A percentile compares a stretch with the other conserved stretches of the same genome.
Conservation (phyloP, 2,888 invertebrate genomes). For the Spilosoma lubricipeda region DNA sequence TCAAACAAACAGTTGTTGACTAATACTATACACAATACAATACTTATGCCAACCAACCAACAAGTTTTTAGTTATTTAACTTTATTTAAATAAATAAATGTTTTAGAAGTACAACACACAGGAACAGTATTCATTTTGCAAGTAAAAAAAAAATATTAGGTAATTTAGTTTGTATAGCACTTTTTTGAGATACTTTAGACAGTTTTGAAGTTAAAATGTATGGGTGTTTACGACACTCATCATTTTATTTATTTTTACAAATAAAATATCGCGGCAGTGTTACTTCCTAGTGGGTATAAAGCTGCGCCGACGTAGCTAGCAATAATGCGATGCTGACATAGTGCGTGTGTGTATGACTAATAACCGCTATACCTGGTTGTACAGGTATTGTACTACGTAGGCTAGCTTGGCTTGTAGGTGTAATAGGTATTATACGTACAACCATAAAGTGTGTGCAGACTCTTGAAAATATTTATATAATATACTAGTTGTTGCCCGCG, state of each 20-base stretch:
- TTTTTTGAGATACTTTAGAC: neutral
- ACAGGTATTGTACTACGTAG: neutral
- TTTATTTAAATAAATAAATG: too few relatives aligned
- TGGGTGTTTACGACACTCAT: neutral
- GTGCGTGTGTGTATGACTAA: slow-evolving; percentile 51
- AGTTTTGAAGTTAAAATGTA: neutral
- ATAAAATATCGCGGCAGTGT: neutral
- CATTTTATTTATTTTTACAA: neutral
- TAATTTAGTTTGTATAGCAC: too few relatives aligned
- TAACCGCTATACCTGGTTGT: slow-evolving; percentile 20
- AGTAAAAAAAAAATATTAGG: too few relatives aligned
- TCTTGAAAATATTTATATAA: too few relatives aligned
- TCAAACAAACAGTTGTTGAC: neutral
- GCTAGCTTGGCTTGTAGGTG: slow-evolving; percentile 1
- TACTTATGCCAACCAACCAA: too few relatives aligned
- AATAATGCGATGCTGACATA: slow-evolving; percentile 48
- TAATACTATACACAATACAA: too few relatives aligned
- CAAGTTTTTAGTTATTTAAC: neutral
- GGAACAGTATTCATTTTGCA: neutral
- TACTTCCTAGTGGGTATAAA: slow-evolving; percentile 16
- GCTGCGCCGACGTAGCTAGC: slow-evolving; percentile 37
- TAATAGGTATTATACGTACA: neutral
- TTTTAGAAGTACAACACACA: too few relatives aligned
- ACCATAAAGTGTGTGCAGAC: neutral
- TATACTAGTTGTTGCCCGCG: too few relatives aligned